phyloP scores from a whole-genome alignment of 2,113 vertebrate genomes.

The Gallinago paraguaiae region DNA sequence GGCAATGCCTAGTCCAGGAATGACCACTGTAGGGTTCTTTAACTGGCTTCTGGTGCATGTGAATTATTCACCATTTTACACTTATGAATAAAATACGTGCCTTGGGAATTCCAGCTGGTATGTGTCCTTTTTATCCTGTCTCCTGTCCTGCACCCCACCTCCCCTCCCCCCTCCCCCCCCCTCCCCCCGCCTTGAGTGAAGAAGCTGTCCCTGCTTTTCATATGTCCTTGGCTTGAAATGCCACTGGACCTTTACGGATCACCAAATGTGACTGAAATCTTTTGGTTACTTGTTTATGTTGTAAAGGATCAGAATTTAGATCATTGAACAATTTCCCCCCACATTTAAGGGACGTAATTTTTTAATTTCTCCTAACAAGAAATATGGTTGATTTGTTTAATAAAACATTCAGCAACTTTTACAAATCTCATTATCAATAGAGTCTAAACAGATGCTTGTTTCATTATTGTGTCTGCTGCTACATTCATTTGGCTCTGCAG shows the following conservation, averaged over 20 bases:
- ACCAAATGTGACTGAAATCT: neutral
- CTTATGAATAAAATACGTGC: slow-evolving; percentile 42
- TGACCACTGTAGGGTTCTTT: neutral
- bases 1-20: neutral
- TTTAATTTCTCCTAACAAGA: neutral
- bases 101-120: neutral
- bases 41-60: neutral
- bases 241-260: neutral
- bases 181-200: no score
- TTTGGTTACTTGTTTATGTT: neutral
- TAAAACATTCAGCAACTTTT: neutral
- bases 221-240: neutral
- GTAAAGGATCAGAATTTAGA: neutral
- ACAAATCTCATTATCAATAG: neutral
- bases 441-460: neutral
- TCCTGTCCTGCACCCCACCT: neutral
- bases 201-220: neutral
- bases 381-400: neutral
- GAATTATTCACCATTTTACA: slow-evolving; percentile 40
- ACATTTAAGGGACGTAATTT: neutral
- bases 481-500: neutral
- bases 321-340: neutral
- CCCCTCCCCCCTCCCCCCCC: no score
- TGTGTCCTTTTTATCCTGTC: neutral
- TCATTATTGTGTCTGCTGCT: neutral